A percentile compares a stretch with the other conserved stretches of the same genome.
Evolutionary conservation across 2,113 vertebrate species (phyloP).

Genomic region (Proterorhinus semilunaris): DNA sequence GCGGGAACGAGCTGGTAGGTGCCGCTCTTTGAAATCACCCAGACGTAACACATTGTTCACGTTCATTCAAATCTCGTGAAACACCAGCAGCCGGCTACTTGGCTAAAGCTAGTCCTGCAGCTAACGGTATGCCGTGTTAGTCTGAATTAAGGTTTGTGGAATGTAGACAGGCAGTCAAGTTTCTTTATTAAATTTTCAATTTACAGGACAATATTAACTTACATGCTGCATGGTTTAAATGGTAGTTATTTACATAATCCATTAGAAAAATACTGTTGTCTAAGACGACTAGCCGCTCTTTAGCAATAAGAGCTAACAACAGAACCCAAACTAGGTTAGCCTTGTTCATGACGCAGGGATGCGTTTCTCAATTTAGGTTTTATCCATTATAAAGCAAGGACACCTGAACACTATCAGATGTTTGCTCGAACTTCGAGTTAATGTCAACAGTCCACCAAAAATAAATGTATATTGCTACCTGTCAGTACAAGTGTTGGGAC

Average conservation of each 20-base stretch:
- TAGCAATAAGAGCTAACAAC: constrained; percentile 37
- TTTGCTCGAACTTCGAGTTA: background rate
- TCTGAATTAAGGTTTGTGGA: background rate
- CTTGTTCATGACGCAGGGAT: background rate
- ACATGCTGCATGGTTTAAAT: background rate
- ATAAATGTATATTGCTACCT: too few species aligned
- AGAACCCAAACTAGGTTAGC: background rate
- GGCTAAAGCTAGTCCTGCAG: constrained; percentile 31
- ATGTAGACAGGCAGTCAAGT: background rate
- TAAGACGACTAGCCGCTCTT: constrained; percentile 11
- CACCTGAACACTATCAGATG: background rate
- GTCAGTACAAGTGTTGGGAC: too few species aligned
- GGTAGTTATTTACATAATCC: background rate
- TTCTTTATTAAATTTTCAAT: fast-evolving
- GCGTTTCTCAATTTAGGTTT: background rate
- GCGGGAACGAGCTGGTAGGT: constrained; percentile 81
- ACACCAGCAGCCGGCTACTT: constrained; percentile 31
- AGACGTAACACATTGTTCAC: constrained; percentile 50
- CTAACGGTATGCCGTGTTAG: constrained; percentile 35
- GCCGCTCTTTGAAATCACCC: constrained; percentile 32
- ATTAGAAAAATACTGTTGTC: background rate
- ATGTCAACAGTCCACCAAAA: background rate
- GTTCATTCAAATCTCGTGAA: constrained; percentile 48
- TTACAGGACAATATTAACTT: background rate
- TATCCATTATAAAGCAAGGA: background rate